phyloP scores from a whole-genome alignment of 2,888 invertebrate genomes.

The Dascillus cervinus region DNA sequence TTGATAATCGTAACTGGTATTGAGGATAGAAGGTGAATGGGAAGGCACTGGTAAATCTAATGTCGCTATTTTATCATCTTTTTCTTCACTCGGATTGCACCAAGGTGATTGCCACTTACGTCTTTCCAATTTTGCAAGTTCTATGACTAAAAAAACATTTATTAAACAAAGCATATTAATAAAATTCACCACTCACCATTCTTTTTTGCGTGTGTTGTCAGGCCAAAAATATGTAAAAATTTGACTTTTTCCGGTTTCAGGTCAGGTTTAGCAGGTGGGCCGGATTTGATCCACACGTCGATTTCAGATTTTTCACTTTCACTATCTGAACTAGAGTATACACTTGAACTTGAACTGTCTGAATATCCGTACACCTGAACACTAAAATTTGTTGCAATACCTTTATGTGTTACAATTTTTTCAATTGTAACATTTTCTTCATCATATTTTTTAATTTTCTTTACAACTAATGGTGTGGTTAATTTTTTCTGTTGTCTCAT shows the following conservation, averaged over 20 bases:
- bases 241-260: constrained; percentile 47
- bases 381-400: constrained; percentile 27
- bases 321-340: constrained; percentile 45
- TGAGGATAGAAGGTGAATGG: constrained; percentile 44
- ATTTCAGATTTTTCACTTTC: constrained; percentile 44
- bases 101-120: constrained; percentile 41
- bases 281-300: constrained; percentile 49
- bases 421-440: constrained; percentile 10
- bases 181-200: constrained; percentile 50
- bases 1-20: constrained; percentile 43
- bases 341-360: constrained; percentile 41
- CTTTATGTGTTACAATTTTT: constrained; percentile 12
- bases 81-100: constrained; percentile 32
- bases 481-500: constrained; percentile 22
- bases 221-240: constrained; percentile 54
- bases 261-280: constrained; percentile 45
- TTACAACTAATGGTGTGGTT: constrained; percentile 6
- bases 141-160: constrained; percentile 46
- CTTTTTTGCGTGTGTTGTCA: constrained; percentile 52
- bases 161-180: not conserved
- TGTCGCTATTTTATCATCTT: constrained; percentile 25
- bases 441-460: constrained; percentile 13
- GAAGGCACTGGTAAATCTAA: constrained; percentile 47
- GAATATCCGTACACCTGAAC: constrained; percentile 34
- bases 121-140: constrained; percentile 54